Evolutionary conservation across 1,140 invertebrate genomes (phyloP), one percentile per base, ranked within the genome.

Genomic region (Portunus trituberculatus): DNA sequence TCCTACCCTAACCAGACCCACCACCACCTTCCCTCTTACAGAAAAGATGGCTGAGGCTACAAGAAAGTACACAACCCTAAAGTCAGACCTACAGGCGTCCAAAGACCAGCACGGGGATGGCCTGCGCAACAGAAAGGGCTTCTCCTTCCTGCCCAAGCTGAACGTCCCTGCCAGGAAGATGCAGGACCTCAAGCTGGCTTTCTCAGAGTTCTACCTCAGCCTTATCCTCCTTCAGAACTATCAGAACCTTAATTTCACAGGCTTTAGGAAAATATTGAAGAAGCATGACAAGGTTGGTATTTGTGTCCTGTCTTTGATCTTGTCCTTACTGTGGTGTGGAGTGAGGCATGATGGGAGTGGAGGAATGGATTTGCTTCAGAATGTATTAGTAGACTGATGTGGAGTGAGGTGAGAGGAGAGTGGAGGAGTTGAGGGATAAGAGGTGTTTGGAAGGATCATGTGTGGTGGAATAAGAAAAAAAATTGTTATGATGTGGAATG

Each of bases 221-320:
- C 97, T 99, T 39, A 99, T 99, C 96, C 97, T 99, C 1, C 97
- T 98, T 87, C 98, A 98, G 97, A 98, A 98, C 96, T 98, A 98
- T 96, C 98, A 98, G 96, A 99, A 99, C 97, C 97, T 99, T 29
- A 99, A 99, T 97, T 99, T 99, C 96, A 99, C 99, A 25, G 99
- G 99, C 0, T 99, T 99, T 97, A 98, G 99, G 94, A 99, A 99
- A 97, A 99, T 99, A 97, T 97, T 99, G n/a, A 99, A 99, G 97
- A 99, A 99, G 97, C 99, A 99, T 97, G 99, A 99, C 97, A 99
- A 99, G 98, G 98, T 99, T 96, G 95, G 96, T 29, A 45, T 39
- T 39, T 10, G 2, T 14, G 52, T 59, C 52, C 8, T 59, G 52
- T 12, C 16, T 12, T 59, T 59, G 8, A 10, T 39, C 39, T 39